phyloP scores from a whole-genome alignment of 2,797 vertebrate species.

The Tenualosa ilisha region DNA sequence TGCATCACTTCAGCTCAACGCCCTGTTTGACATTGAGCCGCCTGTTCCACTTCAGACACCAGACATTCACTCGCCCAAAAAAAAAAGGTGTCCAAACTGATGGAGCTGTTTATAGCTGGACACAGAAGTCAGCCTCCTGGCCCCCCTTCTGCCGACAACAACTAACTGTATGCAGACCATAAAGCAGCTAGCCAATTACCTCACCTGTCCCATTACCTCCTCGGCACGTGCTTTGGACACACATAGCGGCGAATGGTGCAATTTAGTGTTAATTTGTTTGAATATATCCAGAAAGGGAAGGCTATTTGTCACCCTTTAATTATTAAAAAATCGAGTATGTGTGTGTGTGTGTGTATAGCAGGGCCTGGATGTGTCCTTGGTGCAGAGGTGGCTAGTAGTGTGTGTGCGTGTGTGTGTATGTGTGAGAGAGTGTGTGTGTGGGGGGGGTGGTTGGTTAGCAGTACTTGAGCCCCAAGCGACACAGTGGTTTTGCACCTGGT shows the following conservation, averaged over 20 bases:
- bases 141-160: background rate
- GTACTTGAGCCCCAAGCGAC: background rate
- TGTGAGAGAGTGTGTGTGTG: background rate
- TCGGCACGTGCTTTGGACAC: background rate
- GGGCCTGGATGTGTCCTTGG: background rate
- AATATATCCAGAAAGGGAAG: conserved; percentile 31
- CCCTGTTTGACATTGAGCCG: conserved; percentile 16
- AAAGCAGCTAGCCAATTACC: background rate
- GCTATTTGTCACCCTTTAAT: conserved; percentile 32
- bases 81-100: background rate
- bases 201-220: background rate
- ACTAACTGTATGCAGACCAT: background rate
- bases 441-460: background rate
- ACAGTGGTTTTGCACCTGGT: background rate
- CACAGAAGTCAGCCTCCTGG: background rate
- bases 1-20: background rate
- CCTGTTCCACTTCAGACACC: conserved; percentile 5
- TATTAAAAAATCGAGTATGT: conserved; percentile 15
- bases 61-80: background rate
- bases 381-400: background rate
- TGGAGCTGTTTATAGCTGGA: background rate
- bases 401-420: background rate
- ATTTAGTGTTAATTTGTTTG: conserved; percentile 39
- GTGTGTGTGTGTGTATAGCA: background rate
- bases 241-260: background rate